Conservation (phyloP, 2,797 vertebrate species). For the Enteromius paludinosus region DNA sequence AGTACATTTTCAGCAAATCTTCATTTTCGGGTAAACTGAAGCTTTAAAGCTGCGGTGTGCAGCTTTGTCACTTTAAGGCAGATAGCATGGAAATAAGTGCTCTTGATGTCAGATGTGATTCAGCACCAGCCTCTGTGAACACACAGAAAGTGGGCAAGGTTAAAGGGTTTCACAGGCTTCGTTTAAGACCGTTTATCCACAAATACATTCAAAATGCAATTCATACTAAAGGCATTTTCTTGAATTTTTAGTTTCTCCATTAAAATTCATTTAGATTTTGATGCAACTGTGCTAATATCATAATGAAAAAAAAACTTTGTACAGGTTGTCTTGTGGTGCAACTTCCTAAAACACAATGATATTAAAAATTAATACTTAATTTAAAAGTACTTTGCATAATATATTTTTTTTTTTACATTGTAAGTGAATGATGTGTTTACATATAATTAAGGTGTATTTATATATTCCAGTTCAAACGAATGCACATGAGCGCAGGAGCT, state of each 20-base stretch:
- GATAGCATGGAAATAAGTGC: neutral
- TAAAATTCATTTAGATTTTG: no score
- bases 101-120: neutral
- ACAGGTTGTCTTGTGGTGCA: neutral
- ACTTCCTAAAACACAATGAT: neutral
- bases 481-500: neutral
- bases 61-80: neutral
- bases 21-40: neutral
- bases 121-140: neutral
- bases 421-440: neutral
- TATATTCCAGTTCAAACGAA: neutral
- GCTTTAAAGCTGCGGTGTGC: neutral
- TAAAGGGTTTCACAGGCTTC: neutral
- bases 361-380: neutral
- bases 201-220: neutral
- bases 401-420: neutral
- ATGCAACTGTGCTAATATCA: neutral
- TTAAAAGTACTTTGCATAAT: neutral
- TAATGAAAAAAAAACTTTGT: neutral
- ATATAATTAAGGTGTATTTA: neutral
- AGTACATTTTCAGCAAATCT: neutral
- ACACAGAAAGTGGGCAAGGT: neutral
- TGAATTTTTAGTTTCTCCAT: no score
- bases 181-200: neutral
- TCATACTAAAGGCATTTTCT: neutral